Conservation (phyloP, 2,113 vertebrate species). For the Chelonoidis abingdonii region DNA sequence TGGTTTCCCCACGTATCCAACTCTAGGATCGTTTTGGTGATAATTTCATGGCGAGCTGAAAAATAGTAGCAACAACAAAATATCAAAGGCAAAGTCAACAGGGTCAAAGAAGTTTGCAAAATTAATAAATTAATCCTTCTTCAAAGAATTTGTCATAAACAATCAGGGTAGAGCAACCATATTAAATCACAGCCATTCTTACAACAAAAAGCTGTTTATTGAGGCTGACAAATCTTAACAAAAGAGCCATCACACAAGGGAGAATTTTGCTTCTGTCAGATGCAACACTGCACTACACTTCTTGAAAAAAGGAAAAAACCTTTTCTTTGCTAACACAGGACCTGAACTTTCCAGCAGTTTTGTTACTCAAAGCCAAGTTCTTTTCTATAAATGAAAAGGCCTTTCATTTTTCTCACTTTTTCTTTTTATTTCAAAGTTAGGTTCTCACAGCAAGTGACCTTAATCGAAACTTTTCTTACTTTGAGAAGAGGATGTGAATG, state of each 20-base stretch:
- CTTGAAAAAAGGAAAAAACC: neutral
- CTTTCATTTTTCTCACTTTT: slow-evolving; percentile 25
- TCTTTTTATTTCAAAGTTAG: neutral
- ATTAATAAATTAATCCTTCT: neutral
- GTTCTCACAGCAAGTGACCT: neutral
- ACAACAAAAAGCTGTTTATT: slow-evolving; percentile 24
- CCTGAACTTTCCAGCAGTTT: neutral
- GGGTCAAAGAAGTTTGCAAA: slow-evolving; percentile 10
- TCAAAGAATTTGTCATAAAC: slow-evolving; percentile 22
- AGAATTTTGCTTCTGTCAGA: neutral
- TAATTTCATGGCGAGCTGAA: slow-evolving; percentile 93
- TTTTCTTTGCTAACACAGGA: slow-evolving; percentile 24
- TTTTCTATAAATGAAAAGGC: slow-evolving; percentile 10
- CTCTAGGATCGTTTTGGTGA: slow-evolving; percentile 94
- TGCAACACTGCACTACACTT: neutral
- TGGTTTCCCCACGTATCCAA: slow-evolving; percentile 92
- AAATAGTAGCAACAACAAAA: slow-evolving; percentile 19
- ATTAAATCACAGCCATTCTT: slow-evolving; percentile 33
- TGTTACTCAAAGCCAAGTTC: neutral
- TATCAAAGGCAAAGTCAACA: neutral
- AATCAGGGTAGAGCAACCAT: slow-evolving; percentile 20
- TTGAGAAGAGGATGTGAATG: rapidly evolving
- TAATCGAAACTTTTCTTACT: slow-evolving; percentile 7
- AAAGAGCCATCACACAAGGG: neutral
- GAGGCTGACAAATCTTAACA: neutral